A percentile compares a stretch with the other conserved stretches of the same genome.
Evolutionary conservation across 2,888 invertebrate genomes (phyloP).

Genomic region (Napeogenes inachia): DNA sequence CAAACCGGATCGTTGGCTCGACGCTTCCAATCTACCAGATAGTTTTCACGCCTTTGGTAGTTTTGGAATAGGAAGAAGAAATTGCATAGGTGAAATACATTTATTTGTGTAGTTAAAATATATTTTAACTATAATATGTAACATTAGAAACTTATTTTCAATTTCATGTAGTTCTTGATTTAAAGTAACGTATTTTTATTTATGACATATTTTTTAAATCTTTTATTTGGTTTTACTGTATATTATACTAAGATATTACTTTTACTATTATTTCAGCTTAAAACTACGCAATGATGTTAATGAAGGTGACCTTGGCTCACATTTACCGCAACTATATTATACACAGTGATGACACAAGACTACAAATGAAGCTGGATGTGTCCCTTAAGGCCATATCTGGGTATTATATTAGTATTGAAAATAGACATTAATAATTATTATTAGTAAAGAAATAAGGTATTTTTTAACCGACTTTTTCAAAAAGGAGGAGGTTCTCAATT

Average conservation of each 20-base stretch:
- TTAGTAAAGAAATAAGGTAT: too few species aligned
- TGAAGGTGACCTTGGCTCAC: constrained; percentile 36
- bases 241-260: too few species aligned
- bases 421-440: not conserved
- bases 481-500: too few species aligned
- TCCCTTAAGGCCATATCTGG: not conserved
- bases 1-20: constrained; percentile 35
- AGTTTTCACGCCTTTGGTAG: constrained; percentile 22
- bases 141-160: too few species aligned
- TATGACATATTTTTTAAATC: too few species aligned
- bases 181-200: too few species aligned
- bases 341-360: not conserved
- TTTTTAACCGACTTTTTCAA: too few species aligned
- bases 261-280: constrained; percentile 12
- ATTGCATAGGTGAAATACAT: constrained; percentile 29
- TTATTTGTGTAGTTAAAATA: too few species aligned
- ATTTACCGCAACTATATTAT: constrained; percentile 20
- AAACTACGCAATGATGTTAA: constrained; percentile 35
- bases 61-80: constrained; percentile 29
- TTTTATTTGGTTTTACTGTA: too few species aligned
- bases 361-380: not conserved
- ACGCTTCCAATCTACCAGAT: constrained; percentile 23
- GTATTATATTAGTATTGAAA: not conserved
- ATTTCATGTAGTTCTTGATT: too few species aligned
- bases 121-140: too few species aligned